Base-by-base conservation (phyloP, 2,797 vertebrate species). In the Pteronotus mesoamericanus region DNA sequence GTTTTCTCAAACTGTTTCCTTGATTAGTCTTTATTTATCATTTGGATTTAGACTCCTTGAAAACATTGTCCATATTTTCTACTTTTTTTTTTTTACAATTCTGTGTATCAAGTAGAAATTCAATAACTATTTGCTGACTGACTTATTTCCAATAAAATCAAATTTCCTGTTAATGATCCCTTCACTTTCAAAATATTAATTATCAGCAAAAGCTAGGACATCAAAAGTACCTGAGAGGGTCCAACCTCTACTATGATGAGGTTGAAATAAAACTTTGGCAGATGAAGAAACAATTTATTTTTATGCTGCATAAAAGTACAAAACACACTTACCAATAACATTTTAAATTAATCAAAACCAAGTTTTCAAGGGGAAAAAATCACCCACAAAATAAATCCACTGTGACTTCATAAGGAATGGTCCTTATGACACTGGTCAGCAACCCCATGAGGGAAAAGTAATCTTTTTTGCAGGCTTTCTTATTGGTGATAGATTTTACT, bases 301-400 rank as follows among this genome's bases (percentile, higher is more conserved):
- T 96, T 57, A 87, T 51, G 59, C 26, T 80, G 16, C 16, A 37
- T 48, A 37, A 77, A 85, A 94, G 21, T 46, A 94, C 21, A 92
- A 93, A 75, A 92, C 22, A 86, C 59, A 78, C 22, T 69, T 78
- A 85, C 93, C 0, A 46, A 24, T 59, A 96, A 80, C 74, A 51
- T 61, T 93, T 86, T 89, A 61, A 75, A 69, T 71, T 34, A 89
- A 90, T 75, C 61, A 92, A 90, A 94, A 92, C 51, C 42, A 90
- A 86, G 29, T 61, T 93, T 44, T 61, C 48, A 39, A 86, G 32
- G 34, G 78, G 19, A 44, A 61, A 84, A 42, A 78, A 37, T 71
- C 69, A 79, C 5, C 7, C 74, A 80, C 11, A 37, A 75, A n/a
- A 84, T 46, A 94, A 95, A 94, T 46, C 39, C 42, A 82, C 3